A percentile compares a stretch with the other conserved stretches of the same genome.
These are phyloP conservation scores for Bubalus kerabau DNA, from an alignment of 2,113 vertebrate species.

Conservation along the genomic window DNA sequence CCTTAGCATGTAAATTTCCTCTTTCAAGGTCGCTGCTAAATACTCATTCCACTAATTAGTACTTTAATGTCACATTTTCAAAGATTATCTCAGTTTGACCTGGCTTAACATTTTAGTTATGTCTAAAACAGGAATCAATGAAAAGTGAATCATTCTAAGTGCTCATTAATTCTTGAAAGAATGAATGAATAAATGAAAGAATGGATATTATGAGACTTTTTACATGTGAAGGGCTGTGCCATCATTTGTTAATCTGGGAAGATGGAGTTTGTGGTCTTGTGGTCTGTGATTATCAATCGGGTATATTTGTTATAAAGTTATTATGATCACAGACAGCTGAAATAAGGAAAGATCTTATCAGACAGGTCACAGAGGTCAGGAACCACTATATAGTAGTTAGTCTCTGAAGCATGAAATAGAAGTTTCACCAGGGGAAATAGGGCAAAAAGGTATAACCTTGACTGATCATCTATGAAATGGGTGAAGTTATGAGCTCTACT, in stretches of 20 bases:
- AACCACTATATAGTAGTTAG: not conserved
- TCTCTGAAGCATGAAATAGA: slow-evolving; percentile 25
- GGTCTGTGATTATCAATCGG: not conserved
- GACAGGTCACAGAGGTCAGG: not conserved
- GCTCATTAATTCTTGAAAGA: slow-evolving; percentile 27
- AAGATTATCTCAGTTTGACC: slow-evolving; percentile 16
- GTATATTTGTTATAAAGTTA: not conserved
- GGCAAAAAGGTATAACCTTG: not conserved
- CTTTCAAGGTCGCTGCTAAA: not conserved
- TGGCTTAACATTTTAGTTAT: not conserved
- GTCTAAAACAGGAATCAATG: not conserved
- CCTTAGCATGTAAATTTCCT: not conserved
- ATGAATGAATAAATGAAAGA: not conserved
- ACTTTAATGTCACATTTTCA: slow-evolving; percentile 24
- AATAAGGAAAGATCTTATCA: not conserved
- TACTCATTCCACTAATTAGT: slow-evolving; percentile 26
- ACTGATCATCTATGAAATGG: slow-evolving; percentile 7
- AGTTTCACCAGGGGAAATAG: slow-evolving; percentile 4
- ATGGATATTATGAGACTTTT: not conserved
- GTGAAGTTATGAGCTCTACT: not conserved
- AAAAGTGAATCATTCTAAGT: slow-evolving; percentile 11
- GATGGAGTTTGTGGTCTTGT: not conserved
- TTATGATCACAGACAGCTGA: not conserved
- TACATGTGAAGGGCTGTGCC: not conserved
- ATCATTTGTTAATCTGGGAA: slow-evolving; percentile 21